phyloP scores from a whole-genome alignment of 1,140 invertebrate genomes.

The Drosophila auraria region DNA sequence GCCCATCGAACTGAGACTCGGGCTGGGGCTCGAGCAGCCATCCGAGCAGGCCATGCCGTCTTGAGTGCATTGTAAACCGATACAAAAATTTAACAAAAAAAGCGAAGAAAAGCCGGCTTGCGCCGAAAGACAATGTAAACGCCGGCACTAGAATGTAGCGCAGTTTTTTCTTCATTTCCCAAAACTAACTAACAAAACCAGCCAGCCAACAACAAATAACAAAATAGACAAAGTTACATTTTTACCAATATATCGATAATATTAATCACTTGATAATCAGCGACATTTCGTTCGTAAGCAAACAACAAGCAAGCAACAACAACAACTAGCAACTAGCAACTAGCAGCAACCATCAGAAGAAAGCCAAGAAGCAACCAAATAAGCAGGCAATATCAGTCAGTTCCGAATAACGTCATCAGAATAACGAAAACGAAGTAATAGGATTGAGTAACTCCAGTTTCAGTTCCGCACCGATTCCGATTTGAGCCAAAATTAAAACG shows the following conservation, averaged over 20 bases:
- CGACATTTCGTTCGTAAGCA: slow-evolving; percentile 75
- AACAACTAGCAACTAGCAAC: slow-evolving; percentile 35
- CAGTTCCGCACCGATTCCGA: slow-evolving; percentile 69
- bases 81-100: not conserved
- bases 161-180: slow-evolving; percentile 75
- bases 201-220: slow-evolving; percentile 82
- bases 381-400: slow-evolving; percentile 50
- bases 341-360: slow-evolving; percentile 41
- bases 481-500: slow-evolving; percentile 81
- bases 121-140: slow-evolving; percentile 75
- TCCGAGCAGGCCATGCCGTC: slow-evolving; percentile 57
- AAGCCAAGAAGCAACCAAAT: slow-evolving; percentile 43
- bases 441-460: slow-evolving; percentile 64
- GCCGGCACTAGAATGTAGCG: slow-evolving; percentile 74
- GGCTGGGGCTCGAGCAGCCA: slow-evolving; percentile 29
- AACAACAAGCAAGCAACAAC: slow-evolving; percentile 54
- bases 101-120: slow-evolving; percentile 19
- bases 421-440: slow-evolving; percentile 19
- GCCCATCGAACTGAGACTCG: slow-evolving; percentile 35
- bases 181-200: slow-evolving; percentile 73
- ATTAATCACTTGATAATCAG: slow-evolving; percentile 57
- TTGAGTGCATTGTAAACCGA: slow-evolving; percentile 55
- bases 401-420: slow-evolving; percentile 41
- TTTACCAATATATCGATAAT: slow-evolving; percentile 69
- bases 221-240: slow-evolving; percentile 81